A percentile compares a stretch with the other conserved stretches of the same genome.
Evolutionary conservation across 2,113 vertebrate genomes (phyloP).

Genomic region (Nycticryphes semicollaris): DNA sequence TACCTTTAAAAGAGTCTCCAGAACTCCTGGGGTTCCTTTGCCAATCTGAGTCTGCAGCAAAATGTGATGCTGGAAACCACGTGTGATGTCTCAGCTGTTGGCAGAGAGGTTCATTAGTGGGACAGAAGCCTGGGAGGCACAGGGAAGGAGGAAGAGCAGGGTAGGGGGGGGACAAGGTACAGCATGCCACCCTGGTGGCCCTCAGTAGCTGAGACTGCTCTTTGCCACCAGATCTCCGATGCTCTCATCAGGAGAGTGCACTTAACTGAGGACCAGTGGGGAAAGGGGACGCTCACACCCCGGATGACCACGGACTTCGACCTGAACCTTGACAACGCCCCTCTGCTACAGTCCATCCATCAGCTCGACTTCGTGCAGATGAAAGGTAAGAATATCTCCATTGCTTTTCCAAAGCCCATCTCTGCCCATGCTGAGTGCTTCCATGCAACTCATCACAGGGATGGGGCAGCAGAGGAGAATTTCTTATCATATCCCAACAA

Average conservation of each 20-base stretch:
- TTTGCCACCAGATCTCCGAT: conserved; percentile 88
- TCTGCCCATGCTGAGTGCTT: background rate
- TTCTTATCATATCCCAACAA: background rate
- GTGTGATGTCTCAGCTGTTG: background rate
- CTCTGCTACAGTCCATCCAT: conserved; percentile 94
- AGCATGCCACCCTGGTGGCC: background rate
- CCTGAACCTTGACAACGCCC: conserved; percentile 93
- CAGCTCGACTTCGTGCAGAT: conserved; percentile 98
- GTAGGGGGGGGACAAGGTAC: background rate
- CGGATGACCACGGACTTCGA: conserved; percentile 98
- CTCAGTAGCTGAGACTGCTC: background rate
- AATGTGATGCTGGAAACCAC: rapidly evolving
- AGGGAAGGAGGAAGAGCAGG: background rate
- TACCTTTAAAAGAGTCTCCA: background rate
- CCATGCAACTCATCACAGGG: background rate
- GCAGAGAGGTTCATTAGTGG: background rate
- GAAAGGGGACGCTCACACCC: conserved; percentile 93
- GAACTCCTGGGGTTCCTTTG: background rate
- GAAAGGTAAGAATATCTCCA: conserved; percentile 83
- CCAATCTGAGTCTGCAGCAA: background rate
- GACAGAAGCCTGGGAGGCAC: background rate
- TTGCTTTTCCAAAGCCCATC: background rate
- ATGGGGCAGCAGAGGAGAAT: background rate
- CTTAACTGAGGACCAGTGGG: conserved; percentile 96
- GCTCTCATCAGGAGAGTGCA: conserved; percentile 96